Evolutionary conservation across 2,797 vertebrate genomes (phyloP), one percentile per base, ranked within the genome.

Genomic region (Sternarchorhynchus goeldii): DNA sequence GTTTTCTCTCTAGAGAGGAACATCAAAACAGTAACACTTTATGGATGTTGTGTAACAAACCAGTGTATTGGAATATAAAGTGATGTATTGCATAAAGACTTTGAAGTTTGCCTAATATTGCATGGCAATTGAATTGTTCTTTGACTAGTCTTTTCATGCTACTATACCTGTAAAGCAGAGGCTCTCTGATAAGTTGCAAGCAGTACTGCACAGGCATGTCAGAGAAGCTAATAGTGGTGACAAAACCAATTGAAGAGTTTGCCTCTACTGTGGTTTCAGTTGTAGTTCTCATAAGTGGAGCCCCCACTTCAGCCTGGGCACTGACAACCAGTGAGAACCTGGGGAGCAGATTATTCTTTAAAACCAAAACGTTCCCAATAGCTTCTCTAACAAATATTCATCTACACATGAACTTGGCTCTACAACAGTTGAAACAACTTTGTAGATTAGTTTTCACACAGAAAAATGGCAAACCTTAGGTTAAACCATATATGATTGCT

Each of bases 181-280:
- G 78, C 50, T 80, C 78, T 80, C 36, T 76, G 50, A 76, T 76
- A 8, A 80, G 78, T 67, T 80, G 73, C 72, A 80, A 36, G 10
- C 78, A 80, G 53, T 80, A 80, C 39, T 75, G 73, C 53, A 76
- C 59, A 64, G 78, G 78, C 6, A 21, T 64, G 6, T 71, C 17
- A 71, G 68, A 80, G 67, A 80, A 76, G 50, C 41, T 71, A 25
- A 76, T 66, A 80, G 59, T 76, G 17, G 78, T 80, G 59, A 76
- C 36, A 71, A 80, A 68, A 10, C 73, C 45, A 14, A 80, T 31
- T 6, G 73, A 80, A 50, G 78, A 69, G 29, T 71, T 68, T 67
- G 76, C 76, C 66, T 76, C 68, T 55, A 75, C 59, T 29, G 75
- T 59, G 18, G 78, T 65, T n/a, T 71, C 53, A 76, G 60, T 67